Base-by-base conservation (phyloP, 2,888 invertebrate genomes). In the Cistogaster globosa region DNA sequence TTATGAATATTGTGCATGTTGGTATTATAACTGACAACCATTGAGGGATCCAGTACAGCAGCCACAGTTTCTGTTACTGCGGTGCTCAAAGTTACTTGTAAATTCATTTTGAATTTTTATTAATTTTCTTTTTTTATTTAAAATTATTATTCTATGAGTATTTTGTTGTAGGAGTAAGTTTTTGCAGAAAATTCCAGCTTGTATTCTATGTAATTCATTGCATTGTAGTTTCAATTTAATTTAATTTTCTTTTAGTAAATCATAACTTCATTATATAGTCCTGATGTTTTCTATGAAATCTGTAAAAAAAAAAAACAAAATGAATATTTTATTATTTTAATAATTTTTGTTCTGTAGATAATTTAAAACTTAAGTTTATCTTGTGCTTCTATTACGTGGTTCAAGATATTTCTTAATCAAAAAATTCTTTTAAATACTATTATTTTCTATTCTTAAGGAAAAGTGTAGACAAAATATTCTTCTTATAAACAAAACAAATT, bases 31-130 rank as follows among this genome's bases (percentile, higher is more conserved):
- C 82, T 87, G 71, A 88, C 87, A 58, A 87, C 87, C 83, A 88
- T 79, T 71, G 82, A 87, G 51, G 89, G 87, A 65, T 89, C 87
- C 87, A 89, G 86, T 62, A 87, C 86, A 58, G 87, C 86, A 68
- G 88, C 87, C 11, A 83, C 75, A n/a, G 85, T 83, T 69, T 88
- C 87, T 12, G 86, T 87, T 72, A 88, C 84, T n/a, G 78, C 78
- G 11, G 82, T 71, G 12, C 42, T 75, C 20, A 79, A 55, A 0
- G 26, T 71, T 60, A 38, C 78, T 18, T 55, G 63, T 53, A 82
- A 75, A 82, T 71, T 60, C 78, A 85, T 82, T 71, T 48, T 74
- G n/a, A 53, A 22, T 55, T 58, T 53, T 57, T 67, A 53, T 16
- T 38, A n/a, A n/a, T n/a, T n/a, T n/a, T n/a, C n/a, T n/a, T n/a